phyloP scores from a whole-genome alignment of 1,140 invertebrate genomes.

The Plodia interpunctella region DNA sequence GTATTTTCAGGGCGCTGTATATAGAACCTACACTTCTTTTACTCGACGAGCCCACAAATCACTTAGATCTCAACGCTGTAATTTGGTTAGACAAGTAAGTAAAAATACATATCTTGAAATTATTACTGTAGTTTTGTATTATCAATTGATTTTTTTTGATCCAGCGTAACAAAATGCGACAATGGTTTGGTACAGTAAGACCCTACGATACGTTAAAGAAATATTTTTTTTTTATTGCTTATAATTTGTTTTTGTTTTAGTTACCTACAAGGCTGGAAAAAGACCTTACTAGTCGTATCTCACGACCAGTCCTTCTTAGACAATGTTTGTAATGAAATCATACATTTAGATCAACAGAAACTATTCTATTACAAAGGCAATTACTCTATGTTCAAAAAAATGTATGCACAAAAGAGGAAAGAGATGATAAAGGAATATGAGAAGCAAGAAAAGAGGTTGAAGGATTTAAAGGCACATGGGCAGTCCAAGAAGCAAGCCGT shows the following conservation, averaged over 20 bases:
- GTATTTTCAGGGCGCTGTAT: slow-evolving; percentile 84
- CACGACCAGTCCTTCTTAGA: slow-evolving; percentile 99
- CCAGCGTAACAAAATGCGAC: no score
- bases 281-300: slow-evolving; percentile 97
- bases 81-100: slow-evolving; percentile 99
- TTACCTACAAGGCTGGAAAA: slow-evolving; percentile 98
- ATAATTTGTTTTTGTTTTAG: slow-evolving; percentile 63
- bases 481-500: slow-evolving; percentile 96
- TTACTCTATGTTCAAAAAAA: slow-evolving; percentile 99
- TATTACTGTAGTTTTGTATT: not conserved
- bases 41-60: slow-evolving; percentile 97
- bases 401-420: slow-evolving; percentile 96
- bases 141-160: no score
- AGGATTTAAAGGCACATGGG: slow-evolving; percentile 95
- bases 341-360: slow-evolving; percentile 97
- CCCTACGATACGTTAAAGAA: no score
- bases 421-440: slow-evolving; percentile 99
- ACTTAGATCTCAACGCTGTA: slow-evolving; percentile 97
- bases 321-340: slow-evolving; percentile 99
- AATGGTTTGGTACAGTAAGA: no score
- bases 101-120: not conserved
- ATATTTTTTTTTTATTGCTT: not conserved
- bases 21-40: slow-evolving; percentile 96
- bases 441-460: slow-evolving; percentile 97
- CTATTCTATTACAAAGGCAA: slow-evolving; percentile 99